These are phyloP conservation scores for Leucophenga varia DNA, from an alignment of 1,140 invertebrate species.

Conservation along the genomic window DNA sequence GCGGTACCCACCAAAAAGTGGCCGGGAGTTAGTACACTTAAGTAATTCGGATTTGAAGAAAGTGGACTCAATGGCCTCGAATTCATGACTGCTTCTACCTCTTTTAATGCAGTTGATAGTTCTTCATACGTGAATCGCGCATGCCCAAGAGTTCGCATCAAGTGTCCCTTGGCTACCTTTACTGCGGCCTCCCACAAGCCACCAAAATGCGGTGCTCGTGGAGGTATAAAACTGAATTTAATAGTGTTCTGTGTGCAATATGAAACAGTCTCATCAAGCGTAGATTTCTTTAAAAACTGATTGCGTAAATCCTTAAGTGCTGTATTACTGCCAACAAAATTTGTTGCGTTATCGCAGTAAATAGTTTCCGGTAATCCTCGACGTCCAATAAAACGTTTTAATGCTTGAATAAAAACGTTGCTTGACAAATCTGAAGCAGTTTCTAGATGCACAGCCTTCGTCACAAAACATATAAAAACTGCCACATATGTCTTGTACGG, in stretches of 20 bases:
- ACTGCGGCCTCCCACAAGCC: slow-evolving; percentile 35
- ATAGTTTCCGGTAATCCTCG: slow-evolving; percentile 16
- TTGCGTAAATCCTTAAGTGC: slow-evolving; percentile 12
- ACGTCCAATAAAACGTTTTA: slow-evolving; percentile 38
- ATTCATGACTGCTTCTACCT: slow-evolving; percentile 35
- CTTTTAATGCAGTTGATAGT: slow-evolving; percentile 18
- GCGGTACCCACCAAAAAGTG: slow-evolving; percentile 47
- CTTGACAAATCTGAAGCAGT: slow-evolving; percentile 28
- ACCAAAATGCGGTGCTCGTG: slow-evolving; percentile 31
- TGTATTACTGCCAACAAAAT: slow-evolving; percentile 26
- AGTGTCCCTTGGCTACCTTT: slow-evolving; percentile 33
- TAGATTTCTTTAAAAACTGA: neutral
- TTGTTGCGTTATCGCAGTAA: slow-evolving; percentile 45
- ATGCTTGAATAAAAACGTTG: slow-evolving; percentile 28
- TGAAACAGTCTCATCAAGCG: neutral
- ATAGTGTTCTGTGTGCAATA: slow-evolving; percentile 17
- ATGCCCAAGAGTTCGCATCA: slow-evolving; percentile 20
- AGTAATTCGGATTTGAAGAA: slow-evolving; percentile 30
- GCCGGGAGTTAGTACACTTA: slow-evolving; percentile 33
- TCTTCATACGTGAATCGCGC: slow-evolving; percentile 22
- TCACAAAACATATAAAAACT: slow-evolving; percentile 34
- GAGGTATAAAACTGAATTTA: slow-evolving; percentile 32
- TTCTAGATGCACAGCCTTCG: slow-evolving; percentile 41
- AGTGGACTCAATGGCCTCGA: slow-evolving; percentile 27
- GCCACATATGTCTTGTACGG: slow-evolving; percentile 27